phyloP scores from a whole-genome alignment of 1,140 invertebrate genomes.

The Papilio glaucus region DNA sequence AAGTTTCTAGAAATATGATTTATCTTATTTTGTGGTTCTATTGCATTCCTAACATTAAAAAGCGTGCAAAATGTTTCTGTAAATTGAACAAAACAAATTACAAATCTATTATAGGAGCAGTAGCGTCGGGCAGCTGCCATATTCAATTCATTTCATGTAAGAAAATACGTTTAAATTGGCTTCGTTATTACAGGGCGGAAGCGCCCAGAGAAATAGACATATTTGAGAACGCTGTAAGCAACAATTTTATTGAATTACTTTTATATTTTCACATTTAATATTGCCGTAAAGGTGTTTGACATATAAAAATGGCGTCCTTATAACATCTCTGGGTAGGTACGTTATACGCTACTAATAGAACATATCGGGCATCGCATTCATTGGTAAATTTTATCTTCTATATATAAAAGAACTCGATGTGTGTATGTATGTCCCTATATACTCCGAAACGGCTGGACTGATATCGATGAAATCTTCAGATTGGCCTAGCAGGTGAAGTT shows the following conservation, averaged over 20 bases:
- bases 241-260: slow-evolving; percentile 15
- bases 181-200: slow-evolving; percentile 34
- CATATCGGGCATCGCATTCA: too few relatives aligned
- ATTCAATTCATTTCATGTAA: slow-evolving; percentile 6
- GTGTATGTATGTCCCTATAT: too few relatives aligned
- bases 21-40: too few relatives aligned
- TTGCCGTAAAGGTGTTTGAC: background rate
- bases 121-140: background rate
- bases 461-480: too few relatives aligned
- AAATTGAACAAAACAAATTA: background rate
- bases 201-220: slow-evolving; percentile 1
- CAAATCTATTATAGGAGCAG: background rate
- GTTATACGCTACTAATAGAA: too few relatives aligned
- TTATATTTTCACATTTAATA: slow-evolving; percentile 19
- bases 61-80: background rate
- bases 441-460: too few relatives aligned
- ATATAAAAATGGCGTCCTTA: background rate
- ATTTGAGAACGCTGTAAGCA: slow-evolving; percentile 10
- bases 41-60: too few relatives aligned
- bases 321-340: background rate
- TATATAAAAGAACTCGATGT: too few relatives aligned
- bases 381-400: too few relatives aligned
- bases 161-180: slow-evolving; percentile 33
- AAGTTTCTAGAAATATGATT: too few relatives aligned
- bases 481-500: too few relatives aligned